Percentiles rank a stretch among this genome's conserved stretches.
These are phyloP conservation scores for Octodonta nipae DNA, from an alignment of 2,888 invertebrate genomes.

Conservation along the genomic window DNA sequence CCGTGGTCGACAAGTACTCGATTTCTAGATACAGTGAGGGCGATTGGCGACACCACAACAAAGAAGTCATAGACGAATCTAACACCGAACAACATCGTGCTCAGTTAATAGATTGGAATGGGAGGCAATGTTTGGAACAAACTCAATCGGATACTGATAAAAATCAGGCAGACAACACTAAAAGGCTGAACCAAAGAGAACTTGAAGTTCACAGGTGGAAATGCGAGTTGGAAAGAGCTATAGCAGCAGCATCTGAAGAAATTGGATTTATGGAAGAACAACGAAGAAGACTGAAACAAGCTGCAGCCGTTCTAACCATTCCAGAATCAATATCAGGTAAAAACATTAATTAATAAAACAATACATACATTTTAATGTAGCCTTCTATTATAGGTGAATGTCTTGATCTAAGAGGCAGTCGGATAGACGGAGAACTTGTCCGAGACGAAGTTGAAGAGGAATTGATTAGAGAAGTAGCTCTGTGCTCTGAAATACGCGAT, in stretches of 20 bases:
- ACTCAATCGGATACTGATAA: constrained; percentile 53
- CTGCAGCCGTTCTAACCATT: constrained; percentile 49
- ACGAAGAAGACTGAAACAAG: constrained; percentile 52
- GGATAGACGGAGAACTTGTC: constrained; percentile 60
- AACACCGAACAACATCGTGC: constrained; percentile 25
- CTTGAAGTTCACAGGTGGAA: constrained; percentile 63
- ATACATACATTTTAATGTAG: no score
- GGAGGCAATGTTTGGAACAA: constrained; percentile 49
- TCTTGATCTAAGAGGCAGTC: constrained; percentile 52
- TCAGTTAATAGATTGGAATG: constrained; percentile 43
- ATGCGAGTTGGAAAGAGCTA: constrained; percentile 56
- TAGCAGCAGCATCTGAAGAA: constrained; percentile 55
- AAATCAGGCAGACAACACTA: constrained; percentile 53
- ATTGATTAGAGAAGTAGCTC: constrained; percentile 57
- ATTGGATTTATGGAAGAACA: constrained; percentile 55
- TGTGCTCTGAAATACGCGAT: constrained; percentile 55
- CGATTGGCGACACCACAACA: constrained; percentile 50
- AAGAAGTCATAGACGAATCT: constrained; percentile 28
- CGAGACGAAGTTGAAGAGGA: constrained; percentile 66
- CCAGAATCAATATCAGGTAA: constrained; percentile 55
- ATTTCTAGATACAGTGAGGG: constrained; percentile 56
- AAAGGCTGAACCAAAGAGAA: constrained; percentile 50
- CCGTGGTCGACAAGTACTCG: constrained; percentile 62
- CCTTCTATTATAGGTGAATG: constrained; percentile 54
- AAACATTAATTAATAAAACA: neutral